Base-by-base conservation (phyloP, 1,140 invertebrate genomes). In the Polyergus mexicanus region DNA sequence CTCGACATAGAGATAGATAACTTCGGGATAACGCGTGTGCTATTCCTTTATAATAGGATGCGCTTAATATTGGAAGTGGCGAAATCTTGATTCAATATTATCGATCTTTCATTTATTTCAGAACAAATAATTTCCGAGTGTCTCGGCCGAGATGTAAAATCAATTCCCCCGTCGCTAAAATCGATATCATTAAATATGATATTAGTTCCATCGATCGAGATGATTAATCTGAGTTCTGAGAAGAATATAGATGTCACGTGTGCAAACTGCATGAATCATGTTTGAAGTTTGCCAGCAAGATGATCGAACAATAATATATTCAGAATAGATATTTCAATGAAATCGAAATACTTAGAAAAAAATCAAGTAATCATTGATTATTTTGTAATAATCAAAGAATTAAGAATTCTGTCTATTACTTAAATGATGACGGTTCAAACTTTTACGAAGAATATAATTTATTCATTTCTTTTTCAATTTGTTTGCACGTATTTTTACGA, bases 1-100 rank as follows among this genome's bases (percentile, higher is more conserved):
- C 54, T 22, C 78, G 35, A 19, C 66, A 25, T 72, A 81, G 35
- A 51, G 19, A 22, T 41, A 58, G 44, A n/a, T 62, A 44, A 56
- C 16, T 69, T 58, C 63, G 58, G 47, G 22, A 16, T 58, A 35
- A 28, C 25, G 25, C 0, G 44, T 22, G 60, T 56, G 19, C 13
- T 28, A n/a, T 13, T 54, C 32, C 32, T 80, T 80, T 69, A 19
- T 13, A 47, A 19, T 13, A 47, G 13, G 28, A 78, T 28, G 58
- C 38, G 13, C 22, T 75, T 60, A 38, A n/a, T 7, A 10, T 10
- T 47, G 35, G 13, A 63, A 10, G 3, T 19, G 22, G 8, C 8
- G 8, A 38, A 54, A 54, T 78, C 19, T 38, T 25, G 35, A 22
- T 32, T 54, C n/a, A 44, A 71, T 28, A 25, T 54, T 54, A 58